These are phyloP conservation scores for Cheilosia pagana DNA, from an alignment of 2,888 invertebrate genomes.

Conservation along the genomic window DNA sequence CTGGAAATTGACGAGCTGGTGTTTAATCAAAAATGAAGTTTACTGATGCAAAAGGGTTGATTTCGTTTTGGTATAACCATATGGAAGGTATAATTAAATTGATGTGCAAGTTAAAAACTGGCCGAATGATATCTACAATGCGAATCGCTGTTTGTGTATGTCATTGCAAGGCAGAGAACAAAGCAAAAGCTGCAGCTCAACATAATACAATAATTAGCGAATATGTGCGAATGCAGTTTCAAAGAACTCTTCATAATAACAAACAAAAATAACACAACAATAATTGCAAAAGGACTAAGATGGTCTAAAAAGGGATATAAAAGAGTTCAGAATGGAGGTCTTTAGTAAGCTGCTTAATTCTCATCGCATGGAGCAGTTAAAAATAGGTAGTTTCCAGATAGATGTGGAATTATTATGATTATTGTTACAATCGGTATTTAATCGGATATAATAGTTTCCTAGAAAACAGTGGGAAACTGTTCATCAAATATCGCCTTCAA, in stretches of 20 bases:
- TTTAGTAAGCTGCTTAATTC: too few relatives aligned
- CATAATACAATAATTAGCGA: slow-evolving; percentile 8
- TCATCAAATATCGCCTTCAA: too few relatives aligned
- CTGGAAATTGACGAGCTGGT: slow-evolving; percentile 84
- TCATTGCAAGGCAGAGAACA: slow-evolving; percentile 34
- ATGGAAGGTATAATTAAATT: slow-evolving; percentile 23
- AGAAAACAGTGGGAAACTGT: too few relatives aligned
- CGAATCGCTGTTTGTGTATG: slow-evolving; percentile 10
- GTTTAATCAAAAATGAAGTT: slow-evolving; percentile 68
- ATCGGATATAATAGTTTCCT: too few relatives aligned
- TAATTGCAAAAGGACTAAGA: too few relatives aligned
- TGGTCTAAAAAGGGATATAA: too few relatives aligned
- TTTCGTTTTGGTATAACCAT: slow-evolving; percentile 35
- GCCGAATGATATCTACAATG: slow-evolving; percentile 56
- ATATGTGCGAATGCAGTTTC: not conserved
- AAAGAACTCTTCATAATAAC: not conserved
- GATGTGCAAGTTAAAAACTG: slow-evolving; percentile 36
- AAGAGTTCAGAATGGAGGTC: too few relatives aligned
- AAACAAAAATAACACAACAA: not conserved
- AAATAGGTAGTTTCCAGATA: too few relatives aligned
- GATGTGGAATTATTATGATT: too few relatives aligned
- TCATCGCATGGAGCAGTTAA: too few relatives aligned
- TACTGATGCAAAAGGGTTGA: slow-evolving; percentile 30
- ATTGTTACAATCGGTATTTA: too few relatives aligned
- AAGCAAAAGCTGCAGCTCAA: slow-evolving; percentile 59